Base-by-base conservation (phyloP, 2,888 invertebrate species). In the Meteorus cinctellus region DNA sequence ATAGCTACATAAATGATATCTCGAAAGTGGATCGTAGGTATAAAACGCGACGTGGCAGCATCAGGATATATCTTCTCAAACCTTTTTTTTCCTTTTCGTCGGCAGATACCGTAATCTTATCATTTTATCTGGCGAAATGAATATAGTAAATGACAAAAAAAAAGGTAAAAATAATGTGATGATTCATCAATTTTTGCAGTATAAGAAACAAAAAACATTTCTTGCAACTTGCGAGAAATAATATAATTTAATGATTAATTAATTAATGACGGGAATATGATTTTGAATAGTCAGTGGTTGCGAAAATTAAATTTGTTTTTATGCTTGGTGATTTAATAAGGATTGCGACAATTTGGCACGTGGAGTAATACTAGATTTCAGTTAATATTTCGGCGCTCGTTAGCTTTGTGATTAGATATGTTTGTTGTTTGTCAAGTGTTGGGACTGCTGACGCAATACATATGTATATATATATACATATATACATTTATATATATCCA, bases 371-470 rank as follows among this genome's bases (percentile, higher is more conserved):
- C 2, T 27, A 24, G 1, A 41, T 24, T 48, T 27, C 14, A 45
- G 14, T 41, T 8, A 67, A 48, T 48, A 27, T 45, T 48, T 45
- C 10, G 19, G 2, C 12, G 48, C 45, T 60, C 63, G 70, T 68
- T 71, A 71, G 62, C 67, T 75, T 71, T 77, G 76, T 75, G 77
- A 80, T 77, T 73, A 80, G 78, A 79, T 79, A 75, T 77, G 76
- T 77, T 78, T 77, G 79, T 78, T 69, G 65, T 72, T 75, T 66
- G 71, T 74, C 73, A 71, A 75, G 67, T 59, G 67, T 41, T 29
- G 14, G 59, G 48, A 48, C 1, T 14, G 19, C 19, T 55, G n/a
- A 55, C 19, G n/a, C 2, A 1, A 55, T 55, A 24, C 5, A 71
- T 10, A 60, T 8, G 12, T 8, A 8, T 41, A 41, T 41, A 41